Evolutionary conservation across 2,797 vertebrate genomes (phyloP).

Genomic region (Hemitrygon akajei): DNA sequence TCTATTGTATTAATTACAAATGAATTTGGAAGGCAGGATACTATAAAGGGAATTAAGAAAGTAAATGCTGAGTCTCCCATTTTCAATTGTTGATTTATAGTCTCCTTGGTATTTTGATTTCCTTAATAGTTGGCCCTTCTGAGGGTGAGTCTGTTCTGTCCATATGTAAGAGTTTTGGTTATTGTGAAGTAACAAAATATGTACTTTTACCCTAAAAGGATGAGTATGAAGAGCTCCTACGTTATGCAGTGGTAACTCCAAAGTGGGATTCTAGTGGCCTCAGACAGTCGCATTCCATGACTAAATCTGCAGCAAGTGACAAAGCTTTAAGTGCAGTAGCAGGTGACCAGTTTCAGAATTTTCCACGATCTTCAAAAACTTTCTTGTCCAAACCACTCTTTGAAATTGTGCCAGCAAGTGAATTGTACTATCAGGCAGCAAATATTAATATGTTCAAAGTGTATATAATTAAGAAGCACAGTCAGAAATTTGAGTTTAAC

Average conservation of each 20-base stretch:
- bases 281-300: constrained; percentile 48
- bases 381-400: neutral
- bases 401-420: neutral
- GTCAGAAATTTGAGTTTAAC: neutral
- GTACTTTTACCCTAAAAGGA: constrained; percentile 55
- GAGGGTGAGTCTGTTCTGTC: neutral
- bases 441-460: neutral
- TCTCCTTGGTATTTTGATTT: neutral
- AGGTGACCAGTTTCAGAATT: constrained; percentile 45
- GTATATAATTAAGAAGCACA: neutral
- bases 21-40: too few species aligned
- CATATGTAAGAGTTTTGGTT: constrained; percentile 35
- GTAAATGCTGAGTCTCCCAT: too few species aligned
- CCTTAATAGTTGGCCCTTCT: too few species aligned
- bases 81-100: too few species aligned
- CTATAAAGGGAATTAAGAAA: too few species aligned
- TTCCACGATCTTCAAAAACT: constrained; percentile 40
- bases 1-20: too few species aligned
- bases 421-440: neutral
- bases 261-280: constrained; percentile 55
- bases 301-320: constrained; percentile 47
- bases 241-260: constrained; percentile 68
- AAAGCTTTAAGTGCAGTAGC: constrained; percentile 48
- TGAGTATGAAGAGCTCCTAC: constrained; percentile 84
- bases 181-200: constrained; percentile 41